Base-by-base conservation (phyloP, 2,797 vertebrate species). In the Tokudaia muenninki region DNA sequence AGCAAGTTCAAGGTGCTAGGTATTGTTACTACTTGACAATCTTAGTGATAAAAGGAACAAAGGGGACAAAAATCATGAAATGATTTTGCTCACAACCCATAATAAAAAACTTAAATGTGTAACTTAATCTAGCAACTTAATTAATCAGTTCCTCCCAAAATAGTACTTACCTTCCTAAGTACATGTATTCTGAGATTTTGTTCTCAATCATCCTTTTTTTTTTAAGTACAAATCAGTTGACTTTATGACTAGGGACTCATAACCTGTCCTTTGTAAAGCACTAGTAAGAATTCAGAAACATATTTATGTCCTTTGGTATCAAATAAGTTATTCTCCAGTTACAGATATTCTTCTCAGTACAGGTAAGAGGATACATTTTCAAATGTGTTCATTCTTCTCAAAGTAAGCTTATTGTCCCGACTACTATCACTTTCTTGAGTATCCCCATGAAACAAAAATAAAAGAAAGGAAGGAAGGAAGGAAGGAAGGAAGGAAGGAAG, bases 361-460 rank as follows among this genome's bases (percentile, higher is more conserved):
- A 94, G 8, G 75, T 12, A 6, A 29, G 11, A 26, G 82, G 21
- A 59, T 21, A 61, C 19, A 31, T 52, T 52, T 67, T 97, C 61
- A 94, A 89, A 80, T 83, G 2, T 26, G 26, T 3, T 52, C 47
- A 19, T 37, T 2, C 44, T 92, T 90, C 92, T 82, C 70, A 94
- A 61, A 94, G 14, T 75, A 72, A 92, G 34, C 72, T 75, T 65
- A 94, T 80, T 90, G 96, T 75, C 26, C 67, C n/a, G 75, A 59
- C 87, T 81, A 90, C 70, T 55, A 72, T 83, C 55, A 90, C 74
- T 90, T 95, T 65, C 67, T 34, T 87, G n/a, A 96, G 74, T 94
- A 83, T 86, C 44, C 31, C 63, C 81, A 29, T 26, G 10, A 83
- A 89, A 50, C 44, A 55, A 63, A 77, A 88, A 29, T 88, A 41